Percentiles rank a stretch among this genome's conserved stretches.
Evolutionary conservation across 2,888 invertebrate species (phyloP).

Genomic region (Stenoptilia bipunctidactyla): DNA sequence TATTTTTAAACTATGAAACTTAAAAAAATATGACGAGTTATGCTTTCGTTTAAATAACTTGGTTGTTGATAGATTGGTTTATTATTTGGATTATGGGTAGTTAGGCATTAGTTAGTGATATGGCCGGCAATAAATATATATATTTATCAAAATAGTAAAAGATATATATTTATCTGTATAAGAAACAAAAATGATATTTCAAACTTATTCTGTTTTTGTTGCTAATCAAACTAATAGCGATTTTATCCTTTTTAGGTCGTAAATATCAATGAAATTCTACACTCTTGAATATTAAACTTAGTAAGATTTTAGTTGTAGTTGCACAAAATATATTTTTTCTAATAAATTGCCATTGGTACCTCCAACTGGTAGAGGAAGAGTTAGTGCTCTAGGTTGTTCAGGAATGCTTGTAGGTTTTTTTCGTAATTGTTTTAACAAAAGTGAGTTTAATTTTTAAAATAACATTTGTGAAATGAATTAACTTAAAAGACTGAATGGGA

Average conservation of each 20-base stretch:
- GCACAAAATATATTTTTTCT: constrained; percentile 13
- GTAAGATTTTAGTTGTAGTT: constrained; percentile 5
- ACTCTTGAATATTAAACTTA: not conserved
- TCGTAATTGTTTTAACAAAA: not conserved
- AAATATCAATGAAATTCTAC: no score
- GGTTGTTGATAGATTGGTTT: constrained; percentile 44
- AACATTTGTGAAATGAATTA: not conserved
- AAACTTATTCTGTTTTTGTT: no score
- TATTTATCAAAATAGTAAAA: not conserved
- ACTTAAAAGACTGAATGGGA: constrained; percentile 1
- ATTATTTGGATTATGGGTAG: constrained; percentile 55
- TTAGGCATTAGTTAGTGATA: constrained; percentile 29
- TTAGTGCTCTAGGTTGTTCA: not conserved
- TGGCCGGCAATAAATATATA: constrained; percentile 11
- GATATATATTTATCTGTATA: no score
- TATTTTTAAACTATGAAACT: constrained; percentile 39
- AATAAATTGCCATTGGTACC: constrained; percentile 1
- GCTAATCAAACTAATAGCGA: no score
- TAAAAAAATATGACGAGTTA: constrained; percentile 19
- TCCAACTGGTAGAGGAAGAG: not conserved
- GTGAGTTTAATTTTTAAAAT: no score
- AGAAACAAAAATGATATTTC: no score
- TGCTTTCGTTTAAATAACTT: constrained; percentile 44
- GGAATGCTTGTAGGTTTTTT: not conserved
- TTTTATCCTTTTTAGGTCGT: no score